A percentile compares a stretch with the other conserved stretches of the same genome.
Conservation (phyloP, 2,113 vertebrate species). For the Saguinus imperator region DNA sequence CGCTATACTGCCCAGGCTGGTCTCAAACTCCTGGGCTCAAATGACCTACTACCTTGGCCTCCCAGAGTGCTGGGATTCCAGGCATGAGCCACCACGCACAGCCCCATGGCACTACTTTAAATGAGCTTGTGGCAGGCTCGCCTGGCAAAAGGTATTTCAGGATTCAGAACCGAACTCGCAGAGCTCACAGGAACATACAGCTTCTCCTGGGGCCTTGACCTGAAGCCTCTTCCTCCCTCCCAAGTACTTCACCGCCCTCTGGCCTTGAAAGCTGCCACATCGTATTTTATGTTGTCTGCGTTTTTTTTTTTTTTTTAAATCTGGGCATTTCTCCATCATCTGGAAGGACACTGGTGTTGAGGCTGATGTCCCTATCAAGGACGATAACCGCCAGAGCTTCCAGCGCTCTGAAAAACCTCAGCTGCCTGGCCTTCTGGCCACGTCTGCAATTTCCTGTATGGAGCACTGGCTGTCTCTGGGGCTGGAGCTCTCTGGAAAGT, state of each 20-base stretch:
- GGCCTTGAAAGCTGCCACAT: rapidly evolving
- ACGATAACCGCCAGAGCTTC: not conserved
- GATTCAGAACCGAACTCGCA: not conserved
- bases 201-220: not conserved
- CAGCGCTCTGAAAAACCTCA: not conserved
- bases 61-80: too few species aligned
- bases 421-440: not conserved
- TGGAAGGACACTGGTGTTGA: not conserved
- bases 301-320: not conserved
- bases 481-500: not conserved
- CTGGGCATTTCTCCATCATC: not conserved
- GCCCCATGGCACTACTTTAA: too few species aligned
- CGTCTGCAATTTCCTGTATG: not conserved
- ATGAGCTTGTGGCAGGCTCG: rapidly evolving
- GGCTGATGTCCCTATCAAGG: not conserved
- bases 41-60: too few species aligned
- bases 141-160: not conserved
- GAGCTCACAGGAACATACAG: not conserved
- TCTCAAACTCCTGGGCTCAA: too few species aligned
- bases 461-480: not conserved
- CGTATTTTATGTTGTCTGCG: not conserved
- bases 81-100: too few species aligned
- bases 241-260: rapidly evolving
- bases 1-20: too few species aligned
- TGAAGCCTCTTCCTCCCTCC: not conserved